A percentile compares a stretch with the other conserved stretches of the same genome.
Evolutionary conservation across 2,888 invertebrate genomes (phyloP).

Genomic region (Zootermopsis nevadensis): DNA sequence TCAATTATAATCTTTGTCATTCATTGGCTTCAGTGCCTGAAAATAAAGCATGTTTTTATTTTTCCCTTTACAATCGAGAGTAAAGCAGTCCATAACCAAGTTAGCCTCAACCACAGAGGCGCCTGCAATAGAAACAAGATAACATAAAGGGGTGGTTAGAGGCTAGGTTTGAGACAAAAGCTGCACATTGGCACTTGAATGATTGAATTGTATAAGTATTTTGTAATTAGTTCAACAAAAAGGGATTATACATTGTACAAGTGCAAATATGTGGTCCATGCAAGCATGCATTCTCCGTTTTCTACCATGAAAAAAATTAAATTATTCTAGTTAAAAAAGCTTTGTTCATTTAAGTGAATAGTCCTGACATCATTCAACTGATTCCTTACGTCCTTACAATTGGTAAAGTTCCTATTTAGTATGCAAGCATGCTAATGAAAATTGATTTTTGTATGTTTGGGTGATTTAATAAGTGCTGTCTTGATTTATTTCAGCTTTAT

Average conservation of each 20-base stretch:
- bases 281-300: constrained; percentile 56
- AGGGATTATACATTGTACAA: constrained; percentile 51
- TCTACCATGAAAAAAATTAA: constrained; percentile 58
- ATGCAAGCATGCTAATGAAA: no score
- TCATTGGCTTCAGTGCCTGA: constrained; percentile 43
- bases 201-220: constrained; percentile 52
- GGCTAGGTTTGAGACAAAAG: constrained; percentile 50
- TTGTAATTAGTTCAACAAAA: constrained; percentile 51
- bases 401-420: no score
- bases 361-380: background rate
- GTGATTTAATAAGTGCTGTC: no score
- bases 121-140: constrained; percentile 48
- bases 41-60: constrained; percentile 37
- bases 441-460: no score
- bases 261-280: constrained; percentile 53
- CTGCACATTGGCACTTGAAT: constrained; percentile 52
- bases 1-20: constrained; percentile 39
- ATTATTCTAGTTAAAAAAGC: constrained; percentile 57
- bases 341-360: background rate
- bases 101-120: constrained; percentile 51
- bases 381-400: background rate
- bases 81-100: constrained; percentile 50
- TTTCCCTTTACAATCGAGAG: constrained; percentile 39
- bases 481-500: no score
- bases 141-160: constrained; percentile 50